Conservation (phyloP, 2,113 vertebrate genomes). For the Epinephelus moara region DNA sequence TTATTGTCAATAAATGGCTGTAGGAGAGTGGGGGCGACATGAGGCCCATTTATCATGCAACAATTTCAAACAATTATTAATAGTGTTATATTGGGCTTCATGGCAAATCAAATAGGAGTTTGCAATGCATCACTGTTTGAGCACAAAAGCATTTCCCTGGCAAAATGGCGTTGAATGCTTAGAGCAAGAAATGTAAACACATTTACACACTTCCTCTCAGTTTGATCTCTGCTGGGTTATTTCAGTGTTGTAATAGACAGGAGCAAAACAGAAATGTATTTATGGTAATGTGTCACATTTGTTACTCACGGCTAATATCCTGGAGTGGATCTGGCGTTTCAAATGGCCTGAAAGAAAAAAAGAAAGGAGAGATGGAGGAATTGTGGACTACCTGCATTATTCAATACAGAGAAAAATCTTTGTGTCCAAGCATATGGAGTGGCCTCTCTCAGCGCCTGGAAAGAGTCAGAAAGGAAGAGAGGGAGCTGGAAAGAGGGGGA, state of each 20-base stretch:
- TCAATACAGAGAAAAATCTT: constrained; percentile 40
- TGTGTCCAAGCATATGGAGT: constrained; percentile 40
- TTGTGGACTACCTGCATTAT: constrained; percentile 55
- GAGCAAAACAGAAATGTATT: constrained; percentile 6
- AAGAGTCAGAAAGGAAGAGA: constrained; percentile 23
- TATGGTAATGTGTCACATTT: constrained; percentile 22
- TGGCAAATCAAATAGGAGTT: not conserved
- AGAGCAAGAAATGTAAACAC: not conserved
- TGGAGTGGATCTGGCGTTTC: constrained; percentile 32
- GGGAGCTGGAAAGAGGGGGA: not conserved
- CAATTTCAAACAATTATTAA: not conserved
- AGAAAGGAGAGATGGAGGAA: constrained; percentile 6
- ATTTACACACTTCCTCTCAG: not conserved
- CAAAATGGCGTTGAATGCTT: not conserved
- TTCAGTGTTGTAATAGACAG: not conserved
- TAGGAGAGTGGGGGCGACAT: not conserved
- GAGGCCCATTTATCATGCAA: not conserved
- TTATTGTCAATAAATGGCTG: not conserved
- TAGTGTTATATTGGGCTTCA: not conserved
- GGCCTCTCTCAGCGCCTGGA: constrained; percentile 32
- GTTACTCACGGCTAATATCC: constrained; percentile 45
- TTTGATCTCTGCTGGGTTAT: not conserved
- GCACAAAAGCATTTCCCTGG: not conserved
- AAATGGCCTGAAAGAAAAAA: constrained; percentile 23
- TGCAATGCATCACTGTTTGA: not conserved